Evolutionary conservation across 1,140 invertebrate genomes (phyloP).

Genomic region (Anoplophora glabripennis): DNA sequence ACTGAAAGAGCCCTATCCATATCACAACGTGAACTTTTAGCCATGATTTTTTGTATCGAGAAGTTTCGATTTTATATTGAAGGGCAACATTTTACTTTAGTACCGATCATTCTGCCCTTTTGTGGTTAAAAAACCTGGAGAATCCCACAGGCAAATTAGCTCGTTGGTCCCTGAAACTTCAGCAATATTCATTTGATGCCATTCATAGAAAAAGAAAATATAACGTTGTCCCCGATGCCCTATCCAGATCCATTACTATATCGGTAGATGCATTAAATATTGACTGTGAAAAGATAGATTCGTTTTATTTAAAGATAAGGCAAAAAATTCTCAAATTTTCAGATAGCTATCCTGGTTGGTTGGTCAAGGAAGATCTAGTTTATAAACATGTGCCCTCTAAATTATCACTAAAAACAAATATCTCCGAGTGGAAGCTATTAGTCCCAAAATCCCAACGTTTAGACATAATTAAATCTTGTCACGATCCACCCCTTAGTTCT

Average conservation of each 20-base stretch:
- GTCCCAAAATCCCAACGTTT: conserved; percentile 17
- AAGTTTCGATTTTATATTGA: conserved; percentile 50
- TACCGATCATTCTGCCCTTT: conserved; percentile 42
- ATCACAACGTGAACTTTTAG: conserved; percentile 52
- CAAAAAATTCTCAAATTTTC: conserved; percentile 8
- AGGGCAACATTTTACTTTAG: conserved; percentile 48
- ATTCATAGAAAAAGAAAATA: conserved; percentile 6
- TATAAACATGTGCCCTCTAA: conserved; percentile 17
- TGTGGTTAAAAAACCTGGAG: conserved; percentile 15
- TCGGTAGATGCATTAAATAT: neutral
- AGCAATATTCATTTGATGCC: conserved; percentile 8
- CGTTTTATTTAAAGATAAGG: conserved; percentile 7
- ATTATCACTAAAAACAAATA: conserved; percentile 1
- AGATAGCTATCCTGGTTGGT: conserved; percentile 16
- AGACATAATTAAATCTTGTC: conserved; percentile 17
- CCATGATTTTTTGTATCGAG: conserved; percentile 48
- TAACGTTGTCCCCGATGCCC: conserved; percentile 18
- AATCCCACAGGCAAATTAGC: conserved; percentile 32
- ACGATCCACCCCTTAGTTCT: conserved; percentile 14
- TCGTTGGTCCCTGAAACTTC: conserved; percentile 12
- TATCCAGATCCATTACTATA: conserved; percentile 7
- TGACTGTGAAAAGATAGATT: neutral
- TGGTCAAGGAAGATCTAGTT: conserved; percentile 8
- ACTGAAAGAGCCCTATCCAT: conserved; percentile 46
- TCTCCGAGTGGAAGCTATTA: conserved; percentile 26